phyloP scores from a whole-genome alignment of 2,113 vertebrate species.

The Brienomyrus longianalis region DNA sequence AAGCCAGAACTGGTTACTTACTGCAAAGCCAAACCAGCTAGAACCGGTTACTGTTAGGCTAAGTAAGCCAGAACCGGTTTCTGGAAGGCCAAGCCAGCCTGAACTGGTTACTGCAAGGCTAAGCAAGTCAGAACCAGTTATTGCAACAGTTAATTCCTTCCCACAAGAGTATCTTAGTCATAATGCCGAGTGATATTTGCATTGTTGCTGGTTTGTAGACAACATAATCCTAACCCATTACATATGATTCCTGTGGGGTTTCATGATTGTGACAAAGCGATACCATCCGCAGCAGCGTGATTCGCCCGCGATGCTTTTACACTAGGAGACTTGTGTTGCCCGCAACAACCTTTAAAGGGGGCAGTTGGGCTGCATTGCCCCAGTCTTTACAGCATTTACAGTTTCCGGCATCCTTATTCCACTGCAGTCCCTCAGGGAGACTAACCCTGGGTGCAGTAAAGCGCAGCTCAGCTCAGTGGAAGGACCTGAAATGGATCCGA shows the following conservation, averaged over 20 bases:
- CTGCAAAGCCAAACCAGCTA: neutral
- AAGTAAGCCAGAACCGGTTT: neutral
- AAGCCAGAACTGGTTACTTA: neutral
- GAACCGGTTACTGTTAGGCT: neutral
- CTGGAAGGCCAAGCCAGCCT: neutral
- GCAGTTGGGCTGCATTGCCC: neutral
- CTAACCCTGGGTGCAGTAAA: slow-evolving; percentile 34
- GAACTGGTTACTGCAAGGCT: neutral
- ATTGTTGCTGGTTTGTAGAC: neutral
- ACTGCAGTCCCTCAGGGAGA: neutral
- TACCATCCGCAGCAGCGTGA: neutral
- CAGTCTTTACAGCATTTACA: neutral
- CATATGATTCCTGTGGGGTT: neutral
- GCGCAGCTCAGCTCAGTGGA: slow-evolving; percentile 44
- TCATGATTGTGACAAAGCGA: neutral
- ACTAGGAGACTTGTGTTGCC: neutral
- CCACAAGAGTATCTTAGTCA: neutral
- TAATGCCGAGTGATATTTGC: neutral
- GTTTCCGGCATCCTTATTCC: neutral
- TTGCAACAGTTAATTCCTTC: neutral
- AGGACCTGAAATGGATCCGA: slow-evolving; percentile 49
- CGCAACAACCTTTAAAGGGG: neutral
- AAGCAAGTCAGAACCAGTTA: neutral
- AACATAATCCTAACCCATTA: neutral
- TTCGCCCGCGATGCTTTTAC: neutral